A percentile compares a stretch with the other conserved stretches of the same genome.
These are phyloP conservation scores for Sarcoramphus papa DNA, from an alignment of 2,797 vertebrate genomes.

Conservation along the genomic window DNA sequence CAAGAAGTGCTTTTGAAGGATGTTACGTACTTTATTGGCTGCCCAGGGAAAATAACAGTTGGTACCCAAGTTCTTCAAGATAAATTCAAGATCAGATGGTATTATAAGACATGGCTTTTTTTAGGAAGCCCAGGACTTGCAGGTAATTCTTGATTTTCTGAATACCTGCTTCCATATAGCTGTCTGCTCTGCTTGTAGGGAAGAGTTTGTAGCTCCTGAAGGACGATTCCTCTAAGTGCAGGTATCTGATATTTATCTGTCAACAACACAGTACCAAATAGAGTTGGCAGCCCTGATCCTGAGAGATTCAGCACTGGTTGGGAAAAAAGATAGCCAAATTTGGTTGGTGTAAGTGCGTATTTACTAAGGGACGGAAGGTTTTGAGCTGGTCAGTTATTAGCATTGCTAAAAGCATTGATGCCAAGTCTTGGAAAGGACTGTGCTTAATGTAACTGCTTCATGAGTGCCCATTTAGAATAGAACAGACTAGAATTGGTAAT, in stretches of 20 bases:
- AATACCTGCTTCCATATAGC: background rate
- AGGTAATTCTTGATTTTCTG: background rate
- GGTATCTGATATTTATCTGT: background rate
- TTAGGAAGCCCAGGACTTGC: background rate
- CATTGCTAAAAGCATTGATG: background rate
- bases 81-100: background rate
- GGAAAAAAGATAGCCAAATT: background rate
- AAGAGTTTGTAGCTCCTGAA: background rate
- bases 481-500: background rate
- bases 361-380: background rate
- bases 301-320: background rate
- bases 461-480: background rate
- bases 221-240: background rate
- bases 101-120: background rate
- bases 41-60: background rate
- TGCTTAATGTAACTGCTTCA: background rate
- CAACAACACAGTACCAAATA: background rate
- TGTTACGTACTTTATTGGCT: background rate
- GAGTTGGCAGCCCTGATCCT: background rate
- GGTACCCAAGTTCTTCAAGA: background rate
- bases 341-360: background rate
- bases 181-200: background rate
- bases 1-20: background rate
- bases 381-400: background rate
- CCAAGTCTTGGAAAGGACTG: background rate